Conservation (phyloP, 64 coral and sea anemone species). For the Stylophora pistillata region DNA sequence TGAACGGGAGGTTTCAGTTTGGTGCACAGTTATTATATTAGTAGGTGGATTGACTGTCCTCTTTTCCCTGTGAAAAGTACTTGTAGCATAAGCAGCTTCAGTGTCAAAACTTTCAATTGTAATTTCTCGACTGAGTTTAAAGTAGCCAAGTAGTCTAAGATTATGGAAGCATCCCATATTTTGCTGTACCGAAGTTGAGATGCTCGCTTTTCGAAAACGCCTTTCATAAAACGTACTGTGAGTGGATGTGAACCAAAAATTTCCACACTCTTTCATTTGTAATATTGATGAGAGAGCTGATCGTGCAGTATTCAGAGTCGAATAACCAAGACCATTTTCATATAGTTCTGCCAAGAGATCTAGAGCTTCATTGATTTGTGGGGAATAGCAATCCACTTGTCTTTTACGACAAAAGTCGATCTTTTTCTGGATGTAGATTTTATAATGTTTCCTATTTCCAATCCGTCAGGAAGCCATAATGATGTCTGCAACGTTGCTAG, state of each 20-base stretch:
- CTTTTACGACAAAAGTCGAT: constrained; percentile 26
- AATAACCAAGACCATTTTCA: constrained; percentile 4
- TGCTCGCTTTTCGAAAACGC: constrained; percentile 8
- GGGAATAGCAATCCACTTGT: constrained; percentile 9
- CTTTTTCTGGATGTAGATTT: constrained; percentile 16
- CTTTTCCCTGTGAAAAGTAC: constrained; percentile 31
- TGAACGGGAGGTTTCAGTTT: too few species aligned
- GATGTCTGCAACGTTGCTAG: constrained; percentile 25
- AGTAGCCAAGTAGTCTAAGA: background rate
- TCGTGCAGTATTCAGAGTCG: background rate
- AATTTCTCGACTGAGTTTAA: constrained; percentile 25
- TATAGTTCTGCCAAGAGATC: background rate
- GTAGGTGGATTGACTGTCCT: constrained; percentile 32
- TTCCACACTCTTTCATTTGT: background rate
- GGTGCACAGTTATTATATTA: too few species aligned
- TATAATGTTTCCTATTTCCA: background rate
- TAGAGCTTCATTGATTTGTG: constrained; percentile 8
- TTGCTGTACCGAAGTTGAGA: constrained; percentile 10
- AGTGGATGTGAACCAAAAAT: constrained; percentile 21
- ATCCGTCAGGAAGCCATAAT: background rate
- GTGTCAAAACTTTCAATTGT: constrained; percentile 30
- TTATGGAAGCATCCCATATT: constrained; percentile 40
- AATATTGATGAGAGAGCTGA: constrained; percentile 14
- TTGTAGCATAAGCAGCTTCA: constrained; percentile 16
- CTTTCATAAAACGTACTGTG: constrained; percentile 27